Percentiles rank a stretch among this genome's conserved stretches.
Conservation (phyloP, 1,140 invertebrate genomes). For the Lordiphosa clarofinis region DNA sequence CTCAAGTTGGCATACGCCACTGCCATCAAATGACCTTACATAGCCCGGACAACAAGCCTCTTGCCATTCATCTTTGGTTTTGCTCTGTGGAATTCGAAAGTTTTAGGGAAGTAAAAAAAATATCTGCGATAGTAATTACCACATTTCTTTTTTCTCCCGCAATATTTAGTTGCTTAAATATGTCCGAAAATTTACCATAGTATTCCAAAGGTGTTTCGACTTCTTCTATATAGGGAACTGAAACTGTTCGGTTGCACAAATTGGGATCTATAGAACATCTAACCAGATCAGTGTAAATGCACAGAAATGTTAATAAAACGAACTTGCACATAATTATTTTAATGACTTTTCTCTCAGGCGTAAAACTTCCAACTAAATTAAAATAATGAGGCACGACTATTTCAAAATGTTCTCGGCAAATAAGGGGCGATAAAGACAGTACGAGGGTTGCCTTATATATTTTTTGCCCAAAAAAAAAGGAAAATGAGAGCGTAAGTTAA, state of each 20-base stretch:
- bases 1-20: conserved; percentile 7
- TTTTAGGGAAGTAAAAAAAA: not conserved
- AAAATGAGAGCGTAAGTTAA: too few relatives aligned
- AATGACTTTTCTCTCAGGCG: too few relatives aligned
- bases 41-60: conserved; percentile 36
- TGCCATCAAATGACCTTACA: not conserved
- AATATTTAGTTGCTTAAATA: conserved; percentile 2
- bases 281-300: too few relatives aligned
- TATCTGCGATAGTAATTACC: not conserved
- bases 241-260: conserved; percentile 4
- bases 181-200: conserved; percentile 5
- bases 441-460: too few relatives aligned
- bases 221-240: not conserved
- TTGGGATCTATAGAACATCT: conserved; percentile 3
- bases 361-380: too few relatives aligned
- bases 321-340: too few relatives aligned
- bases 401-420: too few relatives aligned
- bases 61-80: conserved; percentile 22
- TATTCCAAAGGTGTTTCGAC: not conserved
- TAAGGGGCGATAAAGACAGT: too few relatives aligned
- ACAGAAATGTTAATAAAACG: too few relatives aligned
- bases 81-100: conserved; percentile 3
- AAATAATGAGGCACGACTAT: too few relatives aligned
- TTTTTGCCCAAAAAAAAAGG: too few relatives aligned
- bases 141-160: conserved; percentile 6